These are phyloP conservation scores for Panzeria rudis DNA, from an alignment of 2,888 invertebrate genomes.

Conservation along the genomic window DNA sequence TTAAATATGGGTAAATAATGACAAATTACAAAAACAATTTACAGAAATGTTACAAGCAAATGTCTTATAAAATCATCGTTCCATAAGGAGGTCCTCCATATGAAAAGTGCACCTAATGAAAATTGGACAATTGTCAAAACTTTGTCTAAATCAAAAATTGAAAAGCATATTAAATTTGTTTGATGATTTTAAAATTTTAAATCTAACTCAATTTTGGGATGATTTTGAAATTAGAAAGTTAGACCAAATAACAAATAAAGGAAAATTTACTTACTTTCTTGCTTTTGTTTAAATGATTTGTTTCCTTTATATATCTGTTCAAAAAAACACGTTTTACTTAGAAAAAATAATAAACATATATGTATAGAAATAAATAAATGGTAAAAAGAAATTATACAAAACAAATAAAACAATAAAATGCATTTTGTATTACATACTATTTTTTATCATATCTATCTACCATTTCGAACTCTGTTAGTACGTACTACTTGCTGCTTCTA, in stretches of 20 bases:
- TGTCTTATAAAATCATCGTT: background rate
- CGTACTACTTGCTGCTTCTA: background rate
- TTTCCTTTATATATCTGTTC: slow-evolving; percentile 28
- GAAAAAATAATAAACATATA: background rate
- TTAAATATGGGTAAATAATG: slow-evolving; percentile 17
- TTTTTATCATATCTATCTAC: background rate
- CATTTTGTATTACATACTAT: slow-evolving; percentile 45
- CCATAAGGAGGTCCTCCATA: background rate
- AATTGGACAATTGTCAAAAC: too few species aligned
- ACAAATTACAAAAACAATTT: background rate
- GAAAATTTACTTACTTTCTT: too few species aligned
- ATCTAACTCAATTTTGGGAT: too few species aligned
- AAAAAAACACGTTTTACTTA: background rate
- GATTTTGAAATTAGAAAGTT: too few species aligned
- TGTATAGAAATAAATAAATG: slow-evolving; percentile 11
- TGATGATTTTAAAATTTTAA: too few species aligned
- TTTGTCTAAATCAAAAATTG: too few species aligned
- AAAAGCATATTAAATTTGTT: too few species aligned
- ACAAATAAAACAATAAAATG: slow-evolving; percentile 52
- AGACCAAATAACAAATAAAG: too few species aligned
- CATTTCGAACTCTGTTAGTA: background rate
- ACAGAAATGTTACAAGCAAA: background rate
- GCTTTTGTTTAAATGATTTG: slow-evolving; percentile 18
- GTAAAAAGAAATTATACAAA: slow-evolving; percentile 21
- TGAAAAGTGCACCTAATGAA: too few species aligned